A percentile compares a stretch with the other conserved stretches of the same genome.
Evolutionary conservation across 2,888 invertebrate species (phyloP).

Genomic region (Scaptomyza caliginosa): DNA sequence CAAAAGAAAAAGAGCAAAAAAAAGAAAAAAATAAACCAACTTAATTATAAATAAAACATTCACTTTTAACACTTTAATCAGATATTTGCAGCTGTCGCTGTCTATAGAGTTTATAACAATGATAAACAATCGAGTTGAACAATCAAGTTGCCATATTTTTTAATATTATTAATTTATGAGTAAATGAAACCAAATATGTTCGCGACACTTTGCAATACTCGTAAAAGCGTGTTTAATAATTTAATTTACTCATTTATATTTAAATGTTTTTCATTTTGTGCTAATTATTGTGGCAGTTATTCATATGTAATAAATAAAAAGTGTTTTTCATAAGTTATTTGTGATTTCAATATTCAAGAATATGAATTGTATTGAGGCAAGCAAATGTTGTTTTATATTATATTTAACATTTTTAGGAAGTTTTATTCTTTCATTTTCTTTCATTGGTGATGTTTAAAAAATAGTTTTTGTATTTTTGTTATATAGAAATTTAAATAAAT

Average conservation of each 20-base stretch:
- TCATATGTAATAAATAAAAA: slow-evolving; percentile 11
- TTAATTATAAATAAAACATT: slow-evolving; percentile 55
- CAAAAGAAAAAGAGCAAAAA: background rate
- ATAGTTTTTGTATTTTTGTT: too few relatives aligned
- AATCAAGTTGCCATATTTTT: background rate
- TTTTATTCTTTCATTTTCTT: too few relatives aligned
- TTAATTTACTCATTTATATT: slow-evolving; percentile 40
- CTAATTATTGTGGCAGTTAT: slow-evolving; percentile 30
- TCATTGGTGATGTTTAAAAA: too few relatives aligned
- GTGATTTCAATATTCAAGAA: slow-evolving; percentile 55
- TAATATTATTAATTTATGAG: slow-evolving; percentile 25
- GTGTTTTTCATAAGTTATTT: slow-evolving; percentile 62
- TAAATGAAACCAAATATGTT: slow-evolving; percentile 34
- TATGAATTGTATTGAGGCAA: too few relatives aligned
- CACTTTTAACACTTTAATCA: slow-evolving; percentile 54
- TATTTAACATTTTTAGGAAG: too few relatives aligned
- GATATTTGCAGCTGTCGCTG: slow-evolving; percentile 33
- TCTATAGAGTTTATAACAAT: slow-evolving; percentile 24
- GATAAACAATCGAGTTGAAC: slow-evolving; percentile 17
- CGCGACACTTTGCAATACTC: slow-evolving; percentile 4
- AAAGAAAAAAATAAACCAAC: slow-evolving; percentile 10
- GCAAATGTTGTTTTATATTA: too few relatives aligned
- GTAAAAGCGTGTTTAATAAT: slow-evolving; percentile 34
- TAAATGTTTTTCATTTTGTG: slow-evolving; percentile 24
- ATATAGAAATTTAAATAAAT: too few relatives aligned